Evolutionary conservation across 2,888 invertebrate species (phyloP).

Genomic region (Slavum lentiscoides): DNA sequence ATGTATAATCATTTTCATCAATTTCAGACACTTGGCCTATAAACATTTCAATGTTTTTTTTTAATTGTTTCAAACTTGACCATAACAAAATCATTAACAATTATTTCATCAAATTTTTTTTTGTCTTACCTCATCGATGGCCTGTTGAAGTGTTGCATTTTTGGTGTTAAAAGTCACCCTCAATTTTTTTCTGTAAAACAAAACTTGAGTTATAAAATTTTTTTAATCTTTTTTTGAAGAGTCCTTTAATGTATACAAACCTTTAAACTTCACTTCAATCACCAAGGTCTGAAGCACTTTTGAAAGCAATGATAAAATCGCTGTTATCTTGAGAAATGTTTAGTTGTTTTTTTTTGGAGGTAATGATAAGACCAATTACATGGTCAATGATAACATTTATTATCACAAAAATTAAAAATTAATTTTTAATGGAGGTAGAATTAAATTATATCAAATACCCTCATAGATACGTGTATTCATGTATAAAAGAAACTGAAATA

Average conservation of each 20-base stretch:
- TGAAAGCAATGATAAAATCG: neutral
- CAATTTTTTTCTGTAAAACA: neutral
- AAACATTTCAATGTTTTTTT: constrained; percentile 3
- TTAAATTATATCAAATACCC: neutral
- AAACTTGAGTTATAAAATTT: neutral
- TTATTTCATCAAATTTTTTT: constrained; percentile 6
- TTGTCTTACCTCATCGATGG: constrained; percentile 4
- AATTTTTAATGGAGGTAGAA: constrained; percentile 1
- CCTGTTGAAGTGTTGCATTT: constrained; percentile 3
- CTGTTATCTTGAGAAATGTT: neutral
- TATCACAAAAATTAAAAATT: constrained; percentile 3
- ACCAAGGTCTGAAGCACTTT: neutral
- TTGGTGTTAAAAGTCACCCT: constrained; percentile 1
- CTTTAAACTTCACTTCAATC: neutral
- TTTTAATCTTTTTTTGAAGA: neutral
- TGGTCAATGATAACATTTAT: constrained; percentile 10
- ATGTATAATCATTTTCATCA: neutral
- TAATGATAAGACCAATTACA: constrained; percentile 9
- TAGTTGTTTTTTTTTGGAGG: neutral
- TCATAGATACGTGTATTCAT: too few species aligned
- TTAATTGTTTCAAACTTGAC: constrained; percentile 5
- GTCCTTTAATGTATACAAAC: neutral
- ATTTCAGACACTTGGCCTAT: constrained; percentile 1
- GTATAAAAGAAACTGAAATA: too few species aligned
- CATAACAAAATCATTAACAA: constrained; percentile 13